Evolutionary conservation across 2,797 vertebrate genomes (phyloP).

Genomic region (Rousettus madagascariensis): DNA sequence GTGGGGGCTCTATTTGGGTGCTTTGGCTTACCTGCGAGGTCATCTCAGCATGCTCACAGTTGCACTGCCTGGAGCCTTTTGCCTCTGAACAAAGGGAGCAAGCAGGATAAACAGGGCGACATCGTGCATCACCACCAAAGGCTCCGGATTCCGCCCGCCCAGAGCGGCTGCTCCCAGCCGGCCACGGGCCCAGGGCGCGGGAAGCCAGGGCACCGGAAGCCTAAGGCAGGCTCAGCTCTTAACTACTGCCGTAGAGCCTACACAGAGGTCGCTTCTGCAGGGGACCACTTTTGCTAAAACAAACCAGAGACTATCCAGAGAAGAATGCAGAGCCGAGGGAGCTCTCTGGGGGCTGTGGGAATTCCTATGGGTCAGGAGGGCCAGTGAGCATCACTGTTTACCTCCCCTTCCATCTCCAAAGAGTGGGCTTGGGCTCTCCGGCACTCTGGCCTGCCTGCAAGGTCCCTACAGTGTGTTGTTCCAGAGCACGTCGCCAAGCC

Average conservation of each 20-base stretch:
- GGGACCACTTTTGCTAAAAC: accelerated
- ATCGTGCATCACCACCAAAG: accelerated
- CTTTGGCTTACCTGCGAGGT: neutral
- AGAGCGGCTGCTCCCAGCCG: neutral
- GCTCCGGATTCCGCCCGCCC: too few relatives aligned
- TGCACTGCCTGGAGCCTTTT: neutral
- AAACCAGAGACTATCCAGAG: neutral
- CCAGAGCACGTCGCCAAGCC: too few relatives aligned
- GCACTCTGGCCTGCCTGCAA: neutral
- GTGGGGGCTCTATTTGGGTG: too few relatives aligned
- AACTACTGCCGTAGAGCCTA: neutral
- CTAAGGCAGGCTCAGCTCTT: neutral
- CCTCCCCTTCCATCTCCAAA: neutral
- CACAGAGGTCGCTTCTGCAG: too few relatives aligned
- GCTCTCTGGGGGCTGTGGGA: neutral
- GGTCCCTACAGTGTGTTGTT: too few relatives aligned
- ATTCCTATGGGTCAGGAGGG: neutral
- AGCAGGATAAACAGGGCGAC: neutral
- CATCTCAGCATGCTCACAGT: neutral
- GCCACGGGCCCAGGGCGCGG: neutral
- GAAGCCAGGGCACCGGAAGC: neutral
- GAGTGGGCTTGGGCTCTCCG: neutral
- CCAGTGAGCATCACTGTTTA: too few relatives aligned
- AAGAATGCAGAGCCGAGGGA: neutral
- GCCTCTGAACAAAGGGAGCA: neutral